Evolutionary conservation across 2,797 vertebrate genomes (phyloP), one percentile per base, ranked within the genome.

Genomic region (Myoxocephalus aenaeus): DNA sequence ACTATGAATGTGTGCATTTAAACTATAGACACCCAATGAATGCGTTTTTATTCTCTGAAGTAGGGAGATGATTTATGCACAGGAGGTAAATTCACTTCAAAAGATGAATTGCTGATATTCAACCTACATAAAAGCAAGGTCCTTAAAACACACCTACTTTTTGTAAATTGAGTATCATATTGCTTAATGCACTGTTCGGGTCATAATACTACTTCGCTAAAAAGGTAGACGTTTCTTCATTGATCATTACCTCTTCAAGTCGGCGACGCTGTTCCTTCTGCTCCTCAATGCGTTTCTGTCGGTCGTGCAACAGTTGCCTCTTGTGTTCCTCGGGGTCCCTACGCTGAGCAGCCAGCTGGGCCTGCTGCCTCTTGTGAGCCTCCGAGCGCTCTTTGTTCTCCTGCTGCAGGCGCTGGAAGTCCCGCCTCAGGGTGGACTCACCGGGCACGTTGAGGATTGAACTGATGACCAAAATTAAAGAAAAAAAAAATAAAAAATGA

Each of bases 391-490:
- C 96, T 84, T 97, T 97, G 89, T 97, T 97, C 90, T 98, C 97
- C 90, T 97, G 96, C 92, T 98, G 97, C 65, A 98, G 95, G 40
- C 97, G 95, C 69, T 98, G 96, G 91, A 98, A 98, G 85, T 98
- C 97, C 59, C 97, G 92, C 56, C 97, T 93, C 64, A 98, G 91
- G 0, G 97, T 98, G 15, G 97, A 98, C 94, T 98, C 97, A 0
- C 97, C 97, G 0, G 97, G 97, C 22, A 98, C 96, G 0, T 98
- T 98, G 89, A 98, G 96, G 87, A 98, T 98, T 56, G 97, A 98
- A 90, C 97, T 98, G 65, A 79, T 46, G 15, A 27, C 15, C 12
- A 65, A 38, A 71, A 75, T 32, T 12, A 27, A 27, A 27, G 25
- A 27, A 27, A 1, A 48, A 54, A 4, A 75, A 3, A 48, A 54